Base-by-base conservation (phyloP, 2,113 vertebrate species). In the Nanorana parkeri region DNA sequence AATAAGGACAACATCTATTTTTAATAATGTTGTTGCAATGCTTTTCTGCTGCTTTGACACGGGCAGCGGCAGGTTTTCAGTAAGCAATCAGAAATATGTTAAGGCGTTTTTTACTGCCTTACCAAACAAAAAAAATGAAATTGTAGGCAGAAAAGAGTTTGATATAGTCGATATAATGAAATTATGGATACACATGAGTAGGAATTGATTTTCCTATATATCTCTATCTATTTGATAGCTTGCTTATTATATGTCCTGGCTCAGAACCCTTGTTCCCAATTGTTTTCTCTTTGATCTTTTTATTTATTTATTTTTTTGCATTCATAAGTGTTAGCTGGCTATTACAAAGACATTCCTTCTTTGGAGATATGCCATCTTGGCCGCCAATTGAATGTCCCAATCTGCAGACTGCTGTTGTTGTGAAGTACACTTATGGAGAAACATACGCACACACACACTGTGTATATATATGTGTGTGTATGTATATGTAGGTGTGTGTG, bases 201-300 rank as follows among this genome's bases (percentile, higher is more conserved):
- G 78, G 21, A 28, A 81, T 81, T 73, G 78, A 81, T 81, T 81
- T 81, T 81, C 58, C 36, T 63, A 81, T 81, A 64, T 71, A 81
- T 81, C 68, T 81, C 17, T 73, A 68, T 72, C 78, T 23, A 41
- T 71, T 81, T 81, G 23, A 29, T 72, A 81, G 68, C 23, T 52
- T 52, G 56, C 24, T 71, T 81, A 32, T 81, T 81, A 73, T 26
- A 81, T 81, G 68, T 81, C 36, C 68, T 81, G 78, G 58, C 78
- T 72, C 26, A 20, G 28, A 56, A 78, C 68, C 47, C 64, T 78
- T 68, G 64, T 68, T 78, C 67, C 47, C 77, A 68, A 52, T 66
- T 78, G 77, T 67, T 78, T 66, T 54, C 36, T 29, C 17, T 78
- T 65, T 78, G 36, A 52, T 77, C 47, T 77, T 77, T 78, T 28